phyloP scores from a whole-genome alignment of 2,888 invertebrate species.

The Dasysyrphus tricinctus region DNA sequence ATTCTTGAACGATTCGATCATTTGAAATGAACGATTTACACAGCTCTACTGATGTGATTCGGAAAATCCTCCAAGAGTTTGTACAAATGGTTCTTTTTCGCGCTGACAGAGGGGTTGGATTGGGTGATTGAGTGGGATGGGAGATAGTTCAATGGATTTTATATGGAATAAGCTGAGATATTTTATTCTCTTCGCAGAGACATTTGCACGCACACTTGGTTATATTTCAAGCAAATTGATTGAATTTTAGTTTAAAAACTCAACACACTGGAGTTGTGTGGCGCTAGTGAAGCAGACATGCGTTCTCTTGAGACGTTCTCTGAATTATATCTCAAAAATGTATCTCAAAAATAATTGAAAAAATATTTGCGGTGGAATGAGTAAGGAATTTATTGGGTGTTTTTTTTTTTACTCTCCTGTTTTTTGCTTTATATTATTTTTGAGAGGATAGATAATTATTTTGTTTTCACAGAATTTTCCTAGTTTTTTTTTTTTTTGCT shows the following conservation, averaged over 20 bases:
- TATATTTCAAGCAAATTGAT: not conserved
- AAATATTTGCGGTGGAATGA: constrained; percentile 58
- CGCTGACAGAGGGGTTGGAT: constrained; percentile 62
- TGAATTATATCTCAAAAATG: not conserved
- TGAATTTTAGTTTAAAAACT: constrained; percentile 30
- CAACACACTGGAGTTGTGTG: constrained; percentile 16
- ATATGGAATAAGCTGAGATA: constrained; percentile 18
- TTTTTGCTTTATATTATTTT: not conserved
- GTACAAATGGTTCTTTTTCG: constrained; percentile 66
- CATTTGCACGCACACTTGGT: constrained; percentile 59
- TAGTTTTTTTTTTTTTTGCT: constrained; percentile 6
- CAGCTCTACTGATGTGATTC: constrained; percentile 81
- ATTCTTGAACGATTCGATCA: too few relatives aligned
- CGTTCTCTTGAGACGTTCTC: constrained; percentile 56
- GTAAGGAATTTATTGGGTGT: constrained; percentile 41
- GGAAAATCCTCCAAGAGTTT: constrained; percentile 69
- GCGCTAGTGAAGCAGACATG: constrained; percentile 60
- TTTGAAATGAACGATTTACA: too few relatives aligned
- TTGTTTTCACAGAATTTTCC: constrained; percentile 23
- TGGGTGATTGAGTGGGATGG: constrained; percentile 72
- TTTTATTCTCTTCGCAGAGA: constrained; percentile 56
- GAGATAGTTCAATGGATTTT: constrained; percentile 62
- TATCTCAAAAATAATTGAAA: constrained; percentile 16
- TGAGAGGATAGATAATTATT: constrained; percentile 13
- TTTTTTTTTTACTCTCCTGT: constrained; percentile 37